A percentile compares a stretch with the other conserved stretches of the same genome.
Conservation (phyloP, 2,888 invertebrate genomes). For the Drosophila tripunctata region DNA sequence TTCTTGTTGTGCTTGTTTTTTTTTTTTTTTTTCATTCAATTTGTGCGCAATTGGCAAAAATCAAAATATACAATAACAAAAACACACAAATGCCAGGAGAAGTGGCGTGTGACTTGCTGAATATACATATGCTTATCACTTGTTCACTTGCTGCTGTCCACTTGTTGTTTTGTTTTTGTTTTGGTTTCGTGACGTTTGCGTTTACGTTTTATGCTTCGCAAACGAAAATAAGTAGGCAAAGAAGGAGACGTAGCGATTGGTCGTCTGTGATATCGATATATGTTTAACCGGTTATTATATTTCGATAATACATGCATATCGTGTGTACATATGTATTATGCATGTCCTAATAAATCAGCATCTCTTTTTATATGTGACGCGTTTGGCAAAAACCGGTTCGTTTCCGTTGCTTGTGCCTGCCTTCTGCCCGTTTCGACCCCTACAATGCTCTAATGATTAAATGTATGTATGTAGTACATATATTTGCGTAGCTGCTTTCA, state of each 20-base stretch:
- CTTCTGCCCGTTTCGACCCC: constrained; percentile 29
- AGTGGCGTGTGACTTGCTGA: constrained; percentile 44
- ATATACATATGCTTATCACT: constrained; percentile 32
- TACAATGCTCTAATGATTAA: constrained; percentile 14
- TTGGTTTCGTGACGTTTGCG: constrained; percentile 4
- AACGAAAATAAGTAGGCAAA: constrained; percentile 17
- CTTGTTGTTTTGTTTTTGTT: constrained; percentile 1
- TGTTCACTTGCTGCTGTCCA: no score
- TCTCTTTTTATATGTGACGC: constrained; percentile 8
- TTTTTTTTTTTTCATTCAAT: constrained; percentile 13
- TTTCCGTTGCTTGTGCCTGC: neutral
- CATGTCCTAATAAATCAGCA: constrained; percentile 46
- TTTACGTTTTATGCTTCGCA: constrained; percentile 2
- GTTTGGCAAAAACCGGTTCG: constrained; percentile 36
- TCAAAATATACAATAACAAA: constrained; percentile 5
- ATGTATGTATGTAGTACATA: neutral
- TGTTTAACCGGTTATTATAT: constrained; percentile 31
- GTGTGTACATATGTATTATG: neutral
- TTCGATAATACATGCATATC: constrained; percentile 8
- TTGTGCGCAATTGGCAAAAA: constrained; percentile 35
- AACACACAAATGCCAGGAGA: constrained; percentile 1
- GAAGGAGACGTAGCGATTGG: constrained; percentile 13
- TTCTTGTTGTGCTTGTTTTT: neutral
- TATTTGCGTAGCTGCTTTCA: constrained; percentile 5
- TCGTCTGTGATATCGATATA: constrained; percentile 12